A percentile compares a stretch with the other conserved stretches of the same genome.
Conservation (phyloP, 2,888 invertebrate genomes). For the Seira musarum region DNA sequence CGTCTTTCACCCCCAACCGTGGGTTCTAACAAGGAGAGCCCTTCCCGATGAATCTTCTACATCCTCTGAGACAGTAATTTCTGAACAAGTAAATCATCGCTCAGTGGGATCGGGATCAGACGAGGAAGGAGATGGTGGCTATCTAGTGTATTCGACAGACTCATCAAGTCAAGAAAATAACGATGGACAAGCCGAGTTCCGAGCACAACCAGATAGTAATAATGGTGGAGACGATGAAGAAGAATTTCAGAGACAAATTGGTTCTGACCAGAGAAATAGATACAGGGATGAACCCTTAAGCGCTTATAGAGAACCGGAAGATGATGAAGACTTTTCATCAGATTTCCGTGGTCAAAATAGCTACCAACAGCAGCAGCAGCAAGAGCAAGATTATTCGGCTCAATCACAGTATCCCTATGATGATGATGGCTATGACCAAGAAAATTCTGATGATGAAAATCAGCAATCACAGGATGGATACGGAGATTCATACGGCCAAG, state of each 20-base stretch:
- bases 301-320: slow-evolving; percentile 28
- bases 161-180: slow-evolving; percentile 17
- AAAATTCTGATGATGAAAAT: slow-evolving; percentile 8
- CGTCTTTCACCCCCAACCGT: slow-evolving; percentile 45
- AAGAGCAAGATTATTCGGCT: slow-evolving; percentile 23
- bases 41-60: slow-evolving; percentile 1
- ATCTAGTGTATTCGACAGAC: slow-evolving; percentile 30
- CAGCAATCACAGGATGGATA: not conserved
- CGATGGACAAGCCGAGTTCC: slow-evolving; percentile 10
- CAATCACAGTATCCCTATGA: slow-evolving; percentile 47
- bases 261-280: slow-evolving; percentile 29
- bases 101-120: not conserved
- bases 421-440: slow-evolving; percentile 31
- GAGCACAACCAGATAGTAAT: slow-evolving; percentile 21
- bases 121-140: slow-evolving; percentile 13
- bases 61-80: not conserved
- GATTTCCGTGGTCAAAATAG: slow-evolving; percentile 25
- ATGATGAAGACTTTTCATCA: slow-evolving; percentile 28
- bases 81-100: no score
- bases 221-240: slow-evolving; percentile 2
- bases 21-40: slow-evolving; percentile 45
- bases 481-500: not conserved
- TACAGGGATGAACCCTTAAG: slow-evolving; percentile 46
- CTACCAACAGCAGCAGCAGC: not conserved
- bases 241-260: slow-evolving; percentile 14